Percentiles rank a stretch among this genome's conserved stretches.
These are phyloP conservation scores for Rhizoglyphus robini DNA, from an alignment of 1,140 invertebrate species.

Conservation along the genomic window DNA sequence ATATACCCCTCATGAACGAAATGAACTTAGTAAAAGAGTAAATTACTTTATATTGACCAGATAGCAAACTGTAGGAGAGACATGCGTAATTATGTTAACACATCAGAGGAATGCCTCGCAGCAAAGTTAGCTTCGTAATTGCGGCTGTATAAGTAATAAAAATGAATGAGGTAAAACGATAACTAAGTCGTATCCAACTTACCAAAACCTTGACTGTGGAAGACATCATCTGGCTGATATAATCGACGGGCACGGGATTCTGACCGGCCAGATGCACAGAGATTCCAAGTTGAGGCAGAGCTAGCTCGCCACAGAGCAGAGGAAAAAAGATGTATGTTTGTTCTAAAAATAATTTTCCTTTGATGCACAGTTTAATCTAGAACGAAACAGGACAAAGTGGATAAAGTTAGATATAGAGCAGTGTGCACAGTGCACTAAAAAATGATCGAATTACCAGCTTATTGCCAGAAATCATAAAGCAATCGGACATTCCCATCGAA, in stretches of 20 bases:
- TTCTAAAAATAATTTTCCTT: background rate
- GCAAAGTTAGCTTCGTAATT: background rate
- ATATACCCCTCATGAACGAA: too few relatives aligned
- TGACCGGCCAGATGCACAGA: background rate
- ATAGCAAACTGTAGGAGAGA: too few relatives aligned
- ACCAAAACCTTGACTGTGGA: background rate
- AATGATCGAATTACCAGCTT: conserved; percentile 55
- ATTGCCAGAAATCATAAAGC: conserved; percentile 78
- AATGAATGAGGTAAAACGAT: background rate
- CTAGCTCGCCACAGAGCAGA: background rate
- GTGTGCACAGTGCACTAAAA: background rate
- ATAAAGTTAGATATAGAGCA: background rate
- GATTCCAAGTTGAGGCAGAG: background rate
- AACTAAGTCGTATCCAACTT: background rate
- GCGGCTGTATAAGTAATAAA: conserved; percentile 4
- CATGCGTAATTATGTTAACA: too few relatives aligned
- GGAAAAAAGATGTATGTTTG: conserved; percentile 8
- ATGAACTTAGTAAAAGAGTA: too few relatives aligned
- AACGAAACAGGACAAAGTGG: background rate
- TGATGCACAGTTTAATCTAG: background rate
- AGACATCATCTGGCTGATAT: conserved; percentile 6
- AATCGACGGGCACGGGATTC: background rate
- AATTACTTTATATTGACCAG: too few relatives aligned
- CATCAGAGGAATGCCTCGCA: too few relatives aligned
- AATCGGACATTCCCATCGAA: conserved; percentile 62